Base-by-base conservation (phyloP, 2,888 invertebrate species). In the Netelia melanura region DNA sequence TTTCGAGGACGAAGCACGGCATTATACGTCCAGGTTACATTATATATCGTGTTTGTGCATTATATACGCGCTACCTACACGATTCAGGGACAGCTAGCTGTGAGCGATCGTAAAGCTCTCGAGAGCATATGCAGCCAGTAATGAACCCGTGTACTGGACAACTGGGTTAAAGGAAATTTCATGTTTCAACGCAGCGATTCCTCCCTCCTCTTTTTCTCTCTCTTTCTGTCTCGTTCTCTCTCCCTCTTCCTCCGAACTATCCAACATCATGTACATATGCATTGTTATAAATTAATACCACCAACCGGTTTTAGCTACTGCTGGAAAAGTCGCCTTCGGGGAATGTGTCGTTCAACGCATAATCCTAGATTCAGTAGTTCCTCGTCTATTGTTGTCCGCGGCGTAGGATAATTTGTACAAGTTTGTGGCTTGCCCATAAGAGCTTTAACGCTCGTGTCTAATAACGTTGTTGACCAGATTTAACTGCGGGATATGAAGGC, bases 241-340 rank as follows among this genome's bases (percentile, higher is more conserved):
- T 21, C 21, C 1, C 17, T 21, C 58, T 9, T 21, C 17, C 25
- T 25, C 56, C 17, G 38, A 38, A 38, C 48, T 48, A 58, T 74
- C 30, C 68, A 52, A 62, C 62, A 62, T 79, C 25, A 38, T 38
- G 54, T 5, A 48, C 64, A 17, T 10, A 58, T 21, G 48, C 56
- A 44, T 75, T 81, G 76, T 82, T 54, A 76, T 71, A 71, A 76
- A 82, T 82, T 76, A 82, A 56, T 65, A 21, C 25, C 68, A 48
- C 14, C 52, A 14, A 14, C 23, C 44, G 25, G 44, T 58, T 21
- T 48, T 52, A 52, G 61, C 61, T 44, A 58, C 68, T 68, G 54
- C 61, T 23, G 44, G 44, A 43, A 43, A 14, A 43, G 43, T 56
- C 3, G 68, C 1, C 43, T 17, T 11, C 10, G 48, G 65, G 14